These are phyloP conservation scores for Epinephelus fuscoguttatus DNA, from an alignment of 2,113 vertebrate species.

Conservation along the genomic window DNA sequence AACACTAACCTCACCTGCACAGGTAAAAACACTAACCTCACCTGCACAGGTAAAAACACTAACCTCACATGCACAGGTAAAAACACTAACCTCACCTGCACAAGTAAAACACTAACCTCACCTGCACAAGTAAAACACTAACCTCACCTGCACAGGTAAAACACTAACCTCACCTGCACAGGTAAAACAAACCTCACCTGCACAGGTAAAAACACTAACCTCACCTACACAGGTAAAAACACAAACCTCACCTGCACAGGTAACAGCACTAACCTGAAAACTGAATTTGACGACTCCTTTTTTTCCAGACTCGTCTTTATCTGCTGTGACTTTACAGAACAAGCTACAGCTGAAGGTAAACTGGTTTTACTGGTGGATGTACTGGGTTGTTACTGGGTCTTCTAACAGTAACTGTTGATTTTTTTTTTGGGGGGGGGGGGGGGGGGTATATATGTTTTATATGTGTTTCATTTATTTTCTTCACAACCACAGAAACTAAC, in stretches of 20 bases:
- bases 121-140: background rate
- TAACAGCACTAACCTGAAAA: background rate
- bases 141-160: background rate
- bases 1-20: background rate
- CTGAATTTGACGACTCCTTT: background rate
- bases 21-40: background rate
- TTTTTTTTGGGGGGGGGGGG: too few species aligned
- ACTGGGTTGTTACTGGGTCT: background rate
- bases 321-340: background rate
- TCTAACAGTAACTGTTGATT: too few species aligned
- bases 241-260: background rate
- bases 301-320: slow-evolving; percentile 18
- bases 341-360: slow-evolving; percentile 34
- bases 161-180: background rate
- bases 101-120: background rate
- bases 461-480: too few species aligned
- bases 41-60: background rate
- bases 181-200: background rate
- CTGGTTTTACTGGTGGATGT: background rate
- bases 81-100: background rate
- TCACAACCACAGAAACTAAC: too few species aligned
- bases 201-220: background rate
- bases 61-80: background rate
- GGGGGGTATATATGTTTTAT: too few species aligned
- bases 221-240: background rate